Conservation (phyloP, 2,888 invertebrate genomes). For the Aphodius granarius region DNA sequence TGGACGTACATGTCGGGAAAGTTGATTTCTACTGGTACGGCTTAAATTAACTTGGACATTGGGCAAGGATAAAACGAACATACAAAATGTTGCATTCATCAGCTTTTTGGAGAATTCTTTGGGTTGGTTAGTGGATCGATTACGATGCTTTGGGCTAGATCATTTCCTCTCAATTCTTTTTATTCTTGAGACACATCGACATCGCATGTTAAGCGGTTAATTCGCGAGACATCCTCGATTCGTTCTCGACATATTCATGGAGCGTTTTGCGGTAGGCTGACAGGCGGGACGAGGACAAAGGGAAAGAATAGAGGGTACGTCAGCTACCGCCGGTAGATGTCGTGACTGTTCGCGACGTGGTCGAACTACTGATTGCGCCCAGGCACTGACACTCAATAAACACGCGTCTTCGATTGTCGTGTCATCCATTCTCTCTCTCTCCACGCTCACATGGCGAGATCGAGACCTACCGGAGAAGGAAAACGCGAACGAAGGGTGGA, state of each 20-base stretch:
- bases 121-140: too few relatives aligned
- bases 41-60: not conserved
- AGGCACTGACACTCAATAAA: conserved; percentile 13
- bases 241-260: not conserved
- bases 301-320: not conserved
- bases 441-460: not conserved
- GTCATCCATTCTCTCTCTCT: conserved; percentile 14
- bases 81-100: too few relatives aligned
- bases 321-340: conserved; percentile 2
- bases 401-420: conserved; percentile 6
- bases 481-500: not conserved
- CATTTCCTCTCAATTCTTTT: not conserved
- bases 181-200: not conserved
- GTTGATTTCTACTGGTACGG: not conserved
- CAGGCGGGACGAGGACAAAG: not conserved
- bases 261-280: not conserved
- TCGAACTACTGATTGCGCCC: conserved; percentile 1
- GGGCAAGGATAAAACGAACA: not conserved
- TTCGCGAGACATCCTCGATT: not conserved
- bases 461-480: not conserved
- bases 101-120: too few relatives aligned
- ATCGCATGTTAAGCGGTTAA: not conserved
- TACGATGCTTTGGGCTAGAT: too few relatives aligned
- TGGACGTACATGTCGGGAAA: not conserved
- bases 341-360: conserved; percentile 4